A percentile compares a stretch with the other conserved stretches of the same genome.
These are phyloP conservation scores for Linyphia triangularis DNA, from an alignment of 2,888 invertebrate genomes.

Conservation along the genomic window DNA sequence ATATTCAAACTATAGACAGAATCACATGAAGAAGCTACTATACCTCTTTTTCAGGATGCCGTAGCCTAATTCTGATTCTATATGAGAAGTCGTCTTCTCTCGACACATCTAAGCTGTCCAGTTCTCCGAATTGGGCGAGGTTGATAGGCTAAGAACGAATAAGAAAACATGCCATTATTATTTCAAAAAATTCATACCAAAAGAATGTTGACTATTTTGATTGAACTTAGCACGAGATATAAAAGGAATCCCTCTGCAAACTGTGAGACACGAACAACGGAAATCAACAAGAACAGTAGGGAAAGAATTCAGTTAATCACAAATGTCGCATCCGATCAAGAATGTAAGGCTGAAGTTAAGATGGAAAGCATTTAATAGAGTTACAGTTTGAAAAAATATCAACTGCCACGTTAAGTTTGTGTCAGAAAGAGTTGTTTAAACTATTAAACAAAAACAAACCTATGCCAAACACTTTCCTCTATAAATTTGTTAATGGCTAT, in stretches of 20 bases:
- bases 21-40: background rate
- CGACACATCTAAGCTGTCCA: constrained; percentile 86
- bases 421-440: too few species aligned
- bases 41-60: constrained; percentile 81
- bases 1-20: too few species aligned
- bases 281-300: background rate
- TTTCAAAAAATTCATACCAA: background rate
- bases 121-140: constrained; percentile 90
- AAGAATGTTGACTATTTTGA: background rate
- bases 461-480: too few species aligned
- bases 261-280: background rate
- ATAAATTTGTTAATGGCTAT: too few species aligned
- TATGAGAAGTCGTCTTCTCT: constrained; percentile 88
- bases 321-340: background rate
- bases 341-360: background rate
- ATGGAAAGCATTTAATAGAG: too few species aligned
- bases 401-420: too few species aligned
- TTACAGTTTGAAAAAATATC: too few species aligned
- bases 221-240: background rate
- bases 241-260: background rate
- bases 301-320: background rate
- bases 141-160: constrained; percentile 85
- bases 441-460: too few species aligned
- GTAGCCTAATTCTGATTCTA: constrained; percentile 87
- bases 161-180: background rate